Base-by-base conservation (phyloP, 2,113 vertebrate genomes). In the Nestor notabilis region DNA sequence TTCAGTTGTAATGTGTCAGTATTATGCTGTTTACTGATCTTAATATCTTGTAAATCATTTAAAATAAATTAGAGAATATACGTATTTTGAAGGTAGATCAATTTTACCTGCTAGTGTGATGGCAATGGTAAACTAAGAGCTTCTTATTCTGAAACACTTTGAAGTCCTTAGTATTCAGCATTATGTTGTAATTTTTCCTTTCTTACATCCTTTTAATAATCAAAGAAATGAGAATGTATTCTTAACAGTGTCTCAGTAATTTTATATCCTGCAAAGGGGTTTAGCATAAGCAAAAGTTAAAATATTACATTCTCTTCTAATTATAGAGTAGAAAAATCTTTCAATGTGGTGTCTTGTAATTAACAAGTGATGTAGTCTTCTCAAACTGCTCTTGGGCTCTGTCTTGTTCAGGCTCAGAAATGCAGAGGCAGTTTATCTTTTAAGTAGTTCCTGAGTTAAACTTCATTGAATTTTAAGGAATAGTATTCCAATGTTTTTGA, bases 71-170 rank as follows among this genome's bases (percentile, higher is more conserved):
- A 8, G 17, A 39, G 7, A 71, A 25, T 29, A 28, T 8, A 9
- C 0, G 0, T 78, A 17, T 60, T 78, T 55, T 35, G 27, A 33
- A 72, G 16, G 18, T 37, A 71, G 21, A 25, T 53, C 4, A 17
- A 4, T 70, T 60, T 76, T 35, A 47, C 17, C 14, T 58, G 11
- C 11, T 60, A 27, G 6, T 24, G 5, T 69, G 25, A 46, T 69
- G 37, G 25, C 41, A 75, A n/a, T 44, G 5, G 9, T 33, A 10
- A 78, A 65, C 6, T 60, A 76, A 28, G 24, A 82, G 5, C 29
- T 50, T 23, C 39, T 76, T 29, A 7, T 49, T 83, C 23, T 78
- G 61, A 37, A 90, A 66, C 7, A 15, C 31, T 86, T 44, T 3
- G 0, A 74, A 64, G 15, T 27, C 17, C 17, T 53, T 70, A 25